Conservation (phyloP, 2,797 vertebrate genomes). For the Myripristis jacobus region DNA sequence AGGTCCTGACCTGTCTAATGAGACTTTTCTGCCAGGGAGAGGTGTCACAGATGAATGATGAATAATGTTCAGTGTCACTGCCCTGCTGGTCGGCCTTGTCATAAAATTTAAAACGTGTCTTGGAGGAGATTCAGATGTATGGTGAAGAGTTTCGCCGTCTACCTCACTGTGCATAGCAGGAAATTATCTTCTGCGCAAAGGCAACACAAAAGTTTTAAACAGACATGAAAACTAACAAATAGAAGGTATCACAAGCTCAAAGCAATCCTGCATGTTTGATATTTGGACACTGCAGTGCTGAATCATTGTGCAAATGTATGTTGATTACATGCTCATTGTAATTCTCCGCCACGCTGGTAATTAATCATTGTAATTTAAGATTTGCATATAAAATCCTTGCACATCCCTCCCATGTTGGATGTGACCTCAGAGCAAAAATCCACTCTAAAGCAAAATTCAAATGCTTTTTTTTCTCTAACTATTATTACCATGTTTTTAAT, state of each 20-base stretch:
- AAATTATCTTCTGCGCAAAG: constrained; percentile 28
- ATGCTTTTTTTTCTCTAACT: constrained; percentile 9
- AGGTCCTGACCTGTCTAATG: constrained; percentile 76
- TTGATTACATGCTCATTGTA: constrained; percentile 44
- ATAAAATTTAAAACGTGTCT: constrained; percentile 48
- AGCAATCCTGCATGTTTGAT: no score
- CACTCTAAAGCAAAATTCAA: constrained; percentile 6
- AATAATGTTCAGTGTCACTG: constrained; percentile 55
- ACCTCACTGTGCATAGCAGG: constrained; percentile 2
- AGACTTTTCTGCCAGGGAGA: constrained; percentile 63
- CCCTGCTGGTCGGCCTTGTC: constrained; percentile 54
- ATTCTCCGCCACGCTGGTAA: background rate
- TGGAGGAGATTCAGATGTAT: constrained; percentile 44
- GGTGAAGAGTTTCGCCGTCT: constrained; percentile 13
- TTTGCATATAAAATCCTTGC: constrained; percentile 30
- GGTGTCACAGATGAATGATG: constrained; percentile 64
- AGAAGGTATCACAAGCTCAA: no score
- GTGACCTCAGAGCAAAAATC: background rate
- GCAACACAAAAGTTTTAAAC: no score
- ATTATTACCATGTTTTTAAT: constrained; percentile 17
- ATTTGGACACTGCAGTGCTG: background rate
- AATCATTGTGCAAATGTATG: constrained; percentile 34
- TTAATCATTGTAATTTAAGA: constrained; percentile 12
- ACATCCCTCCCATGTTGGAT: constrained; percentile 18
- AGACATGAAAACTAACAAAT: no score